Conservation (phyloP, 2,888 invertebrate species). For the Ormia ochracea region DNA sequence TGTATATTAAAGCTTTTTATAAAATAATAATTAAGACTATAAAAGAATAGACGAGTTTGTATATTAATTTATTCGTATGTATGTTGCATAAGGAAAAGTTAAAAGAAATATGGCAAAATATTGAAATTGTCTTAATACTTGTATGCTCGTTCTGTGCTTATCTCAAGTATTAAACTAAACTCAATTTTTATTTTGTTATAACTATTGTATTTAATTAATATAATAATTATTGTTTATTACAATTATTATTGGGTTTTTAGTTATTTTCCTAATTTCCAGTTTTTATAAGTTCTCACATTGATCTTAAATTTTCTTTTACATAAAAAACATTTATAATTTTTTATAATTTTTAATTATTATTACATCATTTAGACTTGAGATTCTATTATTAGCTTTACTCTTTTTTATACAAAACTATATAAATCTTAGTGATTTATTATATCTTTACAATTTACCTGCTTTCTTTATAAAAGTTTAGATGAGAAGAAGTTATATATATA, state of each 20-base stretch:
- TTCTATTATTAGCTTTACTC: constrained; percentile 49
- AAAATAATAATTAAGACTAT: not conserved
- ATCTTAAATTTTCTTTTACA: constrained; percentile 45
- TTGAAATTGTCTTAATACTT: constrained; percentile 29
- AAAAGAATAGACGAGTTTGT: not conserved
- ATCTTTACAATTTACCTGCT: constrained; percentile 42
- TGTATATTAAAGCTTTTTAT: constrained; percentile 30
- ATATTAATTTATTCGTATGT: not conserved
- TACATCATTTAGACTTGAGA: constrained; percentile 43
- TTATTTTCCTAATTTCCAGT: constrained; percentile 31
- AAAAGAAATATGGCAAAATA: constrained; percentile 39
- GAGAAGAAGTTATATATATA: not conserved
- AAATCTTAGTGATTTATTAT: constrained; percentile 34
- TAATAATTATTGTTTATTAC: constrained; percentile 50
- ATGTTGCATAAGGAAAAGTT: not conserved
- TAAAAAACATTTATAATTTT: constrained; percentile 58
- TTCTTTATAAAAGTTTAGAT: constrained; percentile 30
- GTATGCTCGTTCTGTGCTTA: not conserved
- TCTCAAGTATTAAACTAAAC: constrained; percentile 29
- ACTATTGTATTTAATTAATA: constrained; percentile 36
- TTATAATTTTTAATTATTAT: constrained; percentile 9
- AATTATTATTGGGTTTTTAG: constrained; percentile 46
- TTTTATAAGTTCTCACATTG: constrained; percentile 52
- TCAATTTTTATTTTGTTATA: constrained; percentile 23
- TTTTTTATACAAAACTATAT: constrained; percentile 60